phyloP scores from a whole-genome alignment of 1,140 invertebrate species.

The Platyscapa corneri region DNA sequence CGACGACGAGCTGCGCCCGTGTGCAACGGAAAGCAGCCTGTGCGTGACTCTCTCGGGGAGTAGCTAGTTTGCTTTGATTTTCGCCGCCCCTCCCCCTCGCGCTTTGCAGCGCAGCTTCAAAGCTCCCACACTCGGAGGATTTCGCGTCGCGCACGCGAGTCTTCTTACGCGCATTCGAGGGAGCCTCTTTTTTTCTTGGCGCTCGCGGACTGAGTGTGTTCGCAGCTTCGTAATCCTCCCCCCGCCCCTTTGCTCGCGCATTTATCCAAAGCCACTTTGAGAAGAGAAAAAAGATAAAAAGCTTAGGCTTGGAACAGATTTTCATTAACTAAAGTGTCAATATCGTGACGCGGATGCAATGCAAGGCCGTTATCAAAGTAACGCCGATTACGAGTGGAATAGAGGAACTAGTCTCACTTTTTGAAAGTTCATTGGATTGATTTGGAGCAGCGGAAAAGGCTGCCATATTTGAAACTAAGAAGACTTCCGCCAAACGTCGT shows the following conservation, averaged over 20 bases:
- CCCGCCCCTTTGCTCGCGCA: background rate
- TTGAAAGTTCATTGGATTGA: too few species aligned
- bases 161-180: background rate
- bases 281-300: background rate
- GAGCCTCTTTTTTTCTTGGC: constrained; percentile 21
- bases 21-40: background rate
- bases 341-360: too few species aligned
- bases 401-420: too few species aligned
- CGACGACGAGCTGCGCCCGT: background rate
- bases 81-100: constrained; percentile 27
- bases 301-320: background rate
- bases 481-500: too few species aligned
- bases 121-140: constrained; percentile 48
- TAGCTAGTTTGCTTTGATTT: constrained; percentile 51
- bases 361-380: too few species aligned
- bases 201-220: constrained; percentile 19
- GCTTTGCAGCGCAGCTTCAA: background rate
- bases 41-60: constrained; percentile 23
- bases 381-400: too few species aligned
- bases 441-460: too few species aligned
- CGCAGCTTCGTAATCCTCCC: background rate
- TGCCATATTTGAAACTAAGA: too few species aligned
- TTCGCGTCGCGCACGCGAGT: background rate
- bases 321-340: too few species aligned
- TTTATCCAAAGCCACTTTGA: background rate